Evolutionary conservation across 2,797 vertebrate species (phyloP).

Genomic region (Salmo trutta): DNA sequence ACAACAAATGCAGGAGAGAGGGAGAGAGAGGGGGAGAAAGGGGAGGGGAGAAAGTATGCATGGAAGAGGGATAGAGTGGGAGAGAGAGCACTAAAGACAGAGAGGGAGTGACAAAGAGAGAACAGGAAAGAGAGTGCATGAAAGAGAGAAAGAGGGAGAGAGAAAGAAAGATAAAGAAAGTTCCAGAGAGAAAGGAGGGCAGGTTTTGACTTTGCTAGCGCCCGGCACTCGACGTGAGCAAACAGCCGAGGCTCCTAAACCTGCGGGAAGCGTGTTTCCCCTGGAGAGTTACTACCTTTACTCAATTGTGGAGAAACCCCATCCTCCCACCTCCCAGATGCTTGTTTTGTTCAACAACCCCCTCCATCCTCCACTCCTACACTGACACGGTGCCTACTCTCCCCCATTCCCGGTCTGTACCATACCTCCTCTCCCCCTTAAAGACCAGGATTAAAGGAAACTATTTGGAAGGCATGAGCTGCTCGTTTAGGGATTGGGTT

Average conservation of each 20-base stretch:
- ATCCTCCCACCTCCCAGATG: not conserved
- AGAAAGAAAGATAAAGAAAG: not conserved
- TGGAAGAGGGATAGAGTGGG: too few relatives aligned
- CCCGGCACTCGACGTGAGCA: conserved; percentile 37
- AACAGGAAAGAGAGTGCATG: too few relatives aligned
- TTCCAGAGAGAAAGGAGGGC: too few relatives aligned
- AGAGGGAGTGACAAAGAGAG: too few relatives aligned
- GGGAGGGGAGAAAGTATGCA: too few relatives aligned
- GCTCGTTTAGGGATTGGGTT: conserved; percentile 43
- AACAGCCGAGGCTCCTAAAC: conserved; percentile 46
- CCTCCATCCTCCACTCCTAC: not conserved
- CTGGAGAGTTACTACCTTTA: conserved; percentile 50
- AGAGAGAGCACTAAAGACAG: too few relatives aligned
- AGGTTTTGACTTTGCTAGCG: conserved; percentile 42
- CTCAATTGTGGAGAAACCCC: conserved; percentile 50
- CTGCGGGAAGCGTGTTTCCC: conserved; percentile 34
- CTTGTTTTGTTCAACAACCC: conserved; percentile 15
- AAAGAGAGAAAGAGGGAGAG: too few relatives aligned
- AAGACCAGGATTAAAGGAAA: conserved; percentile 31
- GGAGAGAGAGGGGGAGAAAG: not conserved
- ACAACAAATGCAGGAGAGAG: not conserved
- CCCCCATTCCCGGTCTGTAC: not conserved
- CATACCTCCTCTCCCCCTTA: conserved; percentile 3
- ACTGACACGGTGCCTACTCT: not conserved
- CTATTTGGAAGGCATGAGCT: conserved; percentile 39